A percentile compares a stretch with the other conserved stretches of the same genome.
These are phyloP conservation scores for Drosophila vallismaia DNA, from an alignment of 2,888 invertebrate genomes.

Conservation along the genomic window DNA sequence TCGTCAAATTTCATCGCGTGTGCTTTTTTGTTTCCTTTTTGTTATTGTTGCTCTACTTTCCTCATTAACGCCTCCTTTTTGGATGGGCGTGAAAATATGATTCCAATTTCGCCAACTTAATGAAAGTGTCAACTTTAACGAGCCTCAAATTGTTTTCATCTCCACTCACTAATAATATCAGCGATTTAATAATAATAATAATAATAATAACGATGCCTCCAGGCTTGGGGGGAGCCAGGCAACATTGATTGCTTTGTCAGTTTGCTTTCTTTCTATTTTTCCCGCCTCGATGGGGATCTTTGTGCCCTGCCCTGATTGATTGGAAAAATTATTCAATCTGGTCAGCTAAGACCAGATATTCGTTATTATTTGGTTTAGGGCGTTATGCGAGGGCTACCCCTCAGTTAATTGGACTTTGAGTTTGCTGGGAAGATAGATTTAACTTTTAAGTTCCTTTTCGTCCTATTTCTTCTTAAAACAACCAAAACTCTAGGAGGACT, in stretches of 20 bases:
- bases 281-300: conserved; percentile 45
- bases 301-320: conserved; percentile 77
- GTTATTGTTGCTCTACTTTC: conserved; percentile 19
- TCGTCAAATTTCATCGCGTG: conserved; percentile 69
- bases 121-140: conserved; percentile 80
- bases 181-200: conserved; percentile 18
- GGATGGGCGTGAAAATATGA: conserved; percentile 20
- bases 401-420: conserved; percentile 4
- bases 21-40: not conserved
- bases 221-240: not conserved
- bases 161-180: conserved; percentile 63
- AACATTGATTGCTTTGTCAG: conserved; percentile 34
- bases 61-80: conserved; percentile 72
- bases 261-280: conserved; percentile 1
- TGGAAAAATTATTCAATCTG: conserved; percentile 80
- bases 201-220: conserved; percentile 15
- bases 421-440: conserved; percentile 16
- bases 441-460: not conserved
- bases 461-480: no score
- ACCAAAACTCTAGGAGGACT: no score
- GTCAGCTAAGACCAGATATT: conserved; percentile 4
- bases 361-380: conserved; percentile 54
- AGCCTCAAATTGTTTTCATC: conserved; percentile 79
- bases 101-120: conserved; percentile 74
- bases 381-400: not conserved